These are phyloP conservation scores for Telmatherina bonti DNA, from an alignment of 2,797 vertebrate species.

Conservation along the genomic window DNA sequence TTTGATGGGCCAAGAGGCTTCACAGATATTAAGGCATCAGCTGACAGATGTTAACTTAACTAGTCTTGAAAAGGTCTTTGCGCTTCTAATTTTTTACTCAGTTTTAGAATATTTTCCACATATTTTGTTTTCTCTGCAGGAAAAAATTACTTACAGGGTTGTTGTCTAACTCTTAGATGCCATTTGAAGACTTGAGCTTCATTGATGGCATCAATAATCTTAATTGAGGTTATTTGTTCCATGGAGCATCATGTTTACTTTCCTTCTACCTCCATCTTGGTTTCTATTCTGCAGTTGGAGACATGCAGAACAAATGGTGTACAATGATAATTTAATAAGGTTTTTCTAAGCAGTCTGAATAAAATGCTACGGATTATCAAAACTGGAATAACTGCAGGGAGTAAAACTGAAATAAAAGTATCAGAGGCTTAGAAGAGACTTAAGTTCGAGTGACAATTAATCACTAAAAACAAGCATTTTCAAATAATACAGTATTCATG, in stretches of 20 bases:
- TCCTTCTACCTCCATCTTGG: not conserved
- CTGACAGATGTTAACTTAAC: conserved; percentile 40
- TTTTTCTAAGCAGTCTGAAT: too few species aligned
- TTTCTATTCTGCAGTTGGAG: not conserved
- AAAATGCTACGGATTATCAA: too few species aligned
- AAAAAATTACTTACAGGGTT: not conserved
- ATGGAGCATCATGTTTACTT: not conserved
- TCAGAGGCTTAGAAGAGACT: too few species aligned
- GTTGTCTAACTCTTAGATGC: not conserved
- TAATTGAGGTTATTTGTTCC: not conserved
- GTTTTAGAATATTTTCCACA: conserved; percentile 1
- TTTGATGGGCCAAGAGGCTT: conserved; percentile 62
- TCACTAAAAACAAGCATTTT: not conserved
- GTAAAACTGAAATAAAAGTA: too few species aligned
- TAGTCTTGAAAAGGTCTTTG: conserved; percentile 13
- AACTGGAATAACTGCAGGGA: too few species aligned
- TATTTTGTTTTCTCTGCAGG: not conserved
- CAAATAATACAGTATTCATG: not conserved
- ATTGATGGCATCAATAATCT: not conserved
- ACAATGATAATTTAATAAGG: not conserved
- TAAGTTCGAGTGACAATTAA: too few species aligned
- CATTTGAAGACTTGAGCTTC: not conserved
- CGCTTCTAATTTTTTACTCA: conserved; percentile 19
- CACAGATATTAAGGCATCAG: conserved; percentile 38
- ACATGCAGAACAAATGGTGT: not conserved